phyloP scores from a whole-genome alignment of 2,113 vertebrate genomes.

The Monarcha castaneiventris region DNA sequence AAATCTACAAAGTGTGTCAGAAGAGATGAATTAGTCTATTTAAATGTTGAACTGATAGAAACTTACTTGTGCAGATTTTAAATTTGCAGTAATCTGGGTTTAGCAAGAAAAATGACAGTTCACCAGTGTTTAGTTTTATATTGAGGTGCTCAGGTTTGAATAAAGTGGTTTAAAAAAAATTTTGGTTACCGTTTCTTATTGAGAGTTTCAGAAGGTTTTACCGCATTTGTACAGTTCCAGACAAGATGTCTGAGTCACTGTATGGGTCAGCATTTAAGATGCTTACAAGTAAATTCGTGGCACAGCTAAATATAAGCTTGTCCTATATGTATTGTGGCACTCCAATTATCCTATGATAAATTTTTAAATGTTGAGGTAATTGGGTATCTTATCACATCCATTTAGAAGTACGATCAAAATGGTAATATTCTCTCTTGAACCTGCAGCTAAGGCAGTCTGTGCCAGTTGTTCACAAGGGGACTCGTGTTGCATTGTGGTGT shows the following conservation, averaged over 20 bases:
- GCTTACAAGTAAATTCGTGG: neutral
- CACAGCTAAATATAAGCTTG: neutral
- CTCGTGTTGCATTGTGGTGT: slow-evolving; percentile 24
- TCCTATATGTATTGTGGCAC: neutral
- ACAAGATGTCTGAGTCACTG: neutral
- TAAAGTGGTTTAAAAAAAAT: slow-evolving; percentile 76
- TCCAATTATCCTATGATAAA: neutral
- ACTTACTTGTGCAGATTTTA: slow-evolving; percentile 73
- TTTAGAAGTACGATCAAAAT: slow-evolving; percentile 63
- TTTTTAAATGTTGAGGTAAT: neutral
- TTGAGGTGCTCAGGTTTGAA: slow-evolving; percentile 84
- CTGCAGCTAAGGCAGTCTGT: slow-evolving; percentile 56
- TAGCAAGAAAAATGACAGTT: slow-evolving; percentile 76
- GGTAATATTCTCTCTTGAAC: slow-evolving; percentile 72
- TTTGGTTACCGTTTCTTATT: slow-evolving; percentile 20
- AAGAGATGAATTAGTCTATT: slow-evolving; percentile 80
- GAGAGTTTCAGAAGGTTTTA: neutral
- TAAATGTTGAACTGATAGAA: slow-evolving; percentile 77
- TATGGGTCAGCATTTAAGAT: neutral
- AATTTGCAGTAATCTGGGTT: slow-evolving; percentile 75
- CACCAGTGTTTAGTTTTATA: slow-evolving; percentile 82
- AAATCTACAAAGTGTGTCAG: slow-evolving; percentile 78
- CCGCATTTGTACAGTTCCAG: neutral
- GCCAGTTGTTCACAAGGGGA: slow-evolving; percentile 47
- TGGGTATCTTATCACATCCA: neutral